phyloP scores from a whole-genome alignment of 2,888 invertebrate species.

The Hanleya hanleyi region DNA sequence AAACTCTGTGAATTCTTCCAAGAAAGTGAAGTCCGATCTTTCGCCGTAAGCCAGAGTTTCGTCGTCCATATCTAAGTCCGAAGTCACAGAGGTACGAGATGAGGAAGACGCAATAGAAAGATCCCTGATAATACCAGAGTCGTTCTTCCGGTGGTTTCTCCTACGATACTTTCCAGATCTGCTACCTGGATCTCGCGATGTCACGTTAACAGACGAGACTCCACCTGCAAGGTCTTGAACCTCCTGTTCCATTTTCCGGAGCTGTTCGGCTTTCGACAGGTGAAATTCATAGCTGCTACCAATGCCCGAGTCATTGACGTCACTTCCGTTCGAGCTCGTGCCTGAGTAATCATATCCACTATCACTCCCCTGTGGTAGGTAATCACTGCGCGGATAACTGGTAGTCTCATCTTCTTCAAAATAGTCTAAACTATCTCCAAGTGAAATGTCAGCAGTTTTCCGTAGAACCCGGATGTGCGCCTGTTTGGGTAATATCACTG shows the following conservation, averaged over 20 bases:
- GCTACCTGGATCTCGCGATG: neutral
- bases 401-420: neutral
- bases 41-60: neutral
- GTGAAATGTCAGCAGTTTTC: neutral
- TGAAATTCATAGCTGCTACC: neutral
- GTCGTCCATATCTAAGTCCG: neutral
- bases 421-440: neutral
- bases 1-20: neutral
- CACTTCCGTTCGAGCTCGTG: conserved; percentile 11
- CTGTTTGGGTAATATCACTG: too few species aligned
- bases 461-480: neutral
- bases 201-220: neutral
- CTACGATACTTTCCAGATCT: neutral
- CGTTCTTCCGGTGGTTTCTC: neutral
- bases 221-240: neutral
- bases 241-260: neutral
- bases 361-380: neutral
- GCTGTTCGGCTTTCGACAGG: conserved; percentile 9
- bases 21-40: neutral
- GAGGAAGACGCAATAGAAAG: neutral
- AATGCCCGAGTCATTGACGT: neutral
- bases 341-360: conserved; percentile 13
- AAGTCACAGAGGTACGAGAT: neutral
- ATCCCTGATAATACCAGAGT: neutral
- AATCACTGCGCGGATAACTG: neutral